Evolutionary conservation across 2,797 vertebrate genomes (phyloP), one percentile per base, ranked within the genome.

Genomic region (Cyprinella venusta): DNA sequence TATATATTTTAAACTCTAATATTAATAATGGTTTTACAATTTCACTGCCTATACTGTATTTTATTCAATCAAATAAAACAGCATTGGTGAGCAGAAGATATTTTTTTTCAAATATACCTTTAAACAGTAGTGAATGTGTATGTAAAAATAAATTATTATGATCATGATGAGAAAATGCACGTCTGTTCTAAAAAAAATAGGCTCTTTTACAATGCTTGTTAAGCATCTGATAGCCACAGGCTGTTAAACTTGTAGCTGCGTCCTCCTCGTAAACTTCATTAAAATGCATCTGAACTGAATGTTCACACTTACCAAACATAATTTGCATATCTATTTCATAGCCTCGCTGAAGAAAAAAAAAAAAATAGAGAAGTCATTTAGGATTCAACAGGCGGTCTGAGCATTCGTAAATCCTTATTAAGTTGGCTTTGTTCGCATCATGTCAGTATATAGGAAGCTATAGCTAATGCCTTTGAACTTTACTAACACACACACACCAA

Each of bases 301-400:
- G 90, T 93, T 92, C 88, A 88, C 80, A 87, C 88, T 88, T 90
- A 82, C 87, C 83, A 89, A 92, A 91, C 90, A 90, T 89, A 88
- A 93, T 94, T 92, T 93, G 91, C 92, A 92, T 94, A 92, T 88
- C 91, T 89, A 93, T 93, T 94, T 93, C 90, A 92, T 91, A 93
- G 87, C 89, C 79, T 89, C 90, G 87, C 87, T 87, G 90, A 87
- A 88, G 87, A 91, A 78, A 63, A 42, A 70, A 70, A 5, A 5
- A 8, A 40, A 21, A 38, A 77, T 9, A 21, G 40, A 40, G 4
- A 19, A 6, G 8, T 18, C 56, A 33, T 77, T 64, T 30, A 18
- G 16, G 52, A 71, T 71, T 80, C 38, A 82, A 56, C n/a, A 68
- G 64, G 10, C 33, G 6, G 8, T 76, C 36, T 82, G 10, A 54